Evolutionary conservation across 2,113 vertebrate genomes (phyloP), one percentile per base, ranked within the genome.

Genomic region (Abramis brama): DNA sequence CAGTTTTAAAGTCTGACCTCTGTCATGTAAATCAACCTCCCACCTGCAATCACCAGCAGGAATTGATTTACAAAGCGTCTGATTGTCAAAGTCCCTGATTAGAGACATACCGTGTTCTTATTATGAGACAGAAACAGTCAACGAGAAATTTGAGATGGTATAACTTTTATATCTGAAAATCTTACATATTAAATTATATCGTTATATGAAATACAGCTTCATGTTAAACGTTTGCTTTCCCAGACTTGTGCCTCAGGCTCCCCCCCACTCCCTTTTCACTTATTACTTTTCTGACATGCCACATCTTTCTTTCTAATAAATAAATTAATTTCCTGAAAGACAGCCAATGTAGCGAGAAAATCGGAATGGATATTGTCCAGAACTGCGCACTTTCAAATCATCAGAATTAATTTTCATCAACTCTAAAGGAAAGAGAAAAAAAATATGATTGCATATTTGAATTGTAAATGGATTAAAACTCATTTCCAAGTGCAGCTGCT

Each of bases 301-400:
- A 82, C 83, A 62, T 66, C 89, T 90, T 90, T 91, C 86, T 77
- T 81, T 89, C 87, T 73, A 81, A 70, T 86, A 77, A 73, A 90
- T 52, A 91, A 85, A 92, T 91, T 89, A 86, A 94, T 91, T 91
- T 90, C 45, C 84, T 84, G 50, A 75, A 84, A 90, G 89, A 92
- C 83, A 90, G 64, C 71, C 36, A 79, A 90, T 62, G 79, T 25
- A 77, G 47, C 84, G 4, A 84, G 84, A 79, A 91, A 91, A 88
- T 19, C 19, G 45, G 68, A 88, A 90, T 71, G 73, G 84, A 89
- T 87, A 86, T 45, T 84, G 85, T 90, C 85, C 85, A 89, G 52
- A 13, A 64, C 55, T 57, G 39, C 47, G 43, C 86, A 91, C 82
- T 81, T 87, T 39, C 87, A 87, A 88, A 91, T 91, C 79, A 82